phyloP scores from a whole-genome alignment of 2,113 vertebrate species.

The Microcebus tavaratra region DNA sequence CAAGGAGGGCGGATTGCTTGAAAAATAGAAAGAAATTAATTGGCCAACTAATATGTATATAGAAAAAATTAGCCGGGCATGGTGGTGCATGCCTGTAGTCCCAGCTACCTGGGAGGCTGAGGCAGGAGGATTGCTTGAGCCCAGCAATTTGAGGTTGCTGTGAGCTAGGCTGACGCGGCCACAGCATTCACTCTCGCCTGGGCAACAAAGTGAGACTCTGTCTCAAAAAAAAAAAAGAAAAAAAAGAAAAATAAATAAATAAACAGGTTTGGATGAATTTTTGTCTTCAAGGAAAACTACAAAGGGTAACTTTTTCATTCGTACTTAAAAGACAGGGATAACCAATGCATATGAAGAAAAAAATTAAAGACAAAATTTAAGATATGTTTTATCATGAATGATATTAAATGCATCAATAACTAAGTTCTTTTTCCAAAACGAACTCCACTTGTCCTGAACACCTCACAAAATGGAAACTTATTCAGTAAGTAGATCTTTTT shows the following conservation, averaged over 20 bases:
- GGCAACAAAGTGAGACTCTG: no score
- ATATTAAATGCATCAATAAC: constrained; percentile 4
- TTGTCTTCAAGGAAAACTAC: neutral
- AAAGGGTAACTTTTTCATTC: neutral
- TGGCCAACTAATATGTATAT: no score
- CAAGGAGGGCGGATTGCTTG: no score
- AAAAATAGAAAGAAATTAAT: no score
- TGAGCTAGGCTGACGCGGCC: no score
- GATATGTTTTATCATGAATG: neutral
- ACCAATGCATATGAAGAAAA: neutral
- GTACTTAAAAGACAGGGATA: neutral
- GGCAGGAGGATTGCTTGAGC: no score
- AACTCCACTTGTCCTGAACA: neutral
- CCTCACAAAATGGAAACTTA: constrained; percentile 2
- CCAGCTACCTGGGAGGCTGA: no score
- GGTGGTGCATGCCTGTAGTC: no score
- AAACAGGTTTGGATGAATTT: neutral
- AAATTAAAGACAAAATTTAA: constrained; percentile 11
- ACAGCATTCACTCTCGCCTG: no score
- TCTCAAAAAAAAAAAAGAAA: no score
- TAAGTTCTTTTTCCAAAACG: constrained; percentile 18
- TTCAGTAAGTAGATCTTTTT: neutral
- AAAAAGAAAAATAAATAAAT: neutral
- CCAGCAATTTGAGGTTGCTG: no score
- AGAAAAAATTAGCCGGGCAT: no score